These are phyloP conservation scores for Meliscaeva auricollis DNA, from an alignment of 2,888 invertebrate genomes.

Conservation along the genomic window DNA sequence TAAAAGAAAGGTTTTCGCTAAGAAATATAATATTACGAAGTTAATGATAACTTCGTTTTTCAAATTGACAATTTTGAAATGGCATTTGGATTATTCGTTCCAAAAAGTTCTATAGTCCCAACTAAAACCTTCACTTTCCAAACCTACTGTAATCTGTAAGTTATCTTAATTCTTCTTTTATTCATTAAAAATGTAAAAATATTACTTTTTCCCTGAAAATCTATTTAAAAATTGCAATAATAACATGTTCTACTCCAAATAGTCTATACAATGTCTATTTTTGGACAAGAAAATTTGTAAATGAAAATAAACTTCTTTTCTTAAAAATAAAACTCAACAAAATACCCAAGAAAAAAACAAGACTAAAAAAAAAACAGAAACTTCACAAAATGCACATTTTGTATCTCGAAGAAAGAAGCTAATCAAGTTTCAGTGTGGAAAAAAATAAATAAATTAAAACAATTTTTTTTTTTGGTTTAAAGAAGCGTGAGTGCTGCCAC, in stretches of 20 bases:
- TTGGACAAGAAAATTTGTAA: constrained; percentile 16
- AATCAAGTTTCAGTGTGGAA: constrained; percentile 50
- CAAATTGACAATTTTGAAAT: no score
- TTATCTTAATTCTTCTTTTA: neutral
- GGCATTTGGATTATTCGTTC: no score
- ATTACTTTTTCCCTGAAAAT: neutral
- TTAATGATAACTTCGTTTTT: no score
- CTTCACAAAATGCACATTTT: constrained; percentile 23
- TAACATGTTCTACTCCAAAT: constrained; percentile 45
- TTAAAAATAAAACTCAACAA: constrained; percentile 12
- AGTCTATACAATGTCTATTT: constrained; percentile 39
- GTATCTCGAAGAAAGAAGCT: constrained; percentile 14
- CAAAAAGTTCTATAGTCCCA: no score
- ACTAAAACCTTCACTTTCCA: neutral
- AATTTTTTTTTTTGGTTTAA: neutral
- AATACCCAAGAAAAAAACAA: no score
- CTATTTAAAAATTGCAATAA: constrained; percentile 30
- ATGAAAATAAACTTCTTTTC: constrained; percentile 3
- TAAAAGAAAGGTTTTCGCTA: no score
- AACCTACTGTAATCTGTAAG: neutral
- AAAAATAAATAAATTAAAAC: constrained; percentile 11
- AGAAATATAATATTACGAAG: no score
- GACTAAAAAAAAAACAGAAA: constrained; percentile 1
- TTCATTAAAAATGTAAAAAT: neutral
- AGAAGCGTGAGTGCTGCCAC: neutral